Base-by-base conservation (phyloP, 2,888 invertebrate genomes). In the Hesperia comma region DNA sequence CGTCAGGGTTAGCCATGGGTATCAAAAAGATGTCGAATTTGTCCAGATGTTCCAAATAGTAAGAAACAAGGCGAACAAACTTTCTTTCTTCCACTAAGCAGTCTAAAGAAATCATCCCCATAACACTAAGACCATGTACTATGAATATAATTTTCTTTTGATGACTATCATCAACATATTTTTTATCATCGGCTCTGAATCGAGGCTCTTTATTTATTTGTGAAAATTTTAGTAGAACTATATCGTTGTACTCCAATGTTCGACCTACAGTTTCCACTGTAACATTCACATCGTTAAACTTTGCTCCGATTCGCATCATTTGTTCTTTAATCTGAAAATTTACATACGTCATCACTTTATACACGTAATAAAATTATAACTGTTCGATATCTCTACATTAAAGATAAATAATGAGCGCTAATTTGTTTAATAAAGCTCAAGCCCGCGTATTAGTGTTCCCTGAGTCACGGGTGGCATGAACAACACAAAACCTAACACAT, bases 1-100 rank as follows among this genome's bases (percentile, higher is more conserved):
- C 91, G 69, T 92, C 92, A 8, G 92, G 92, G 76, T 92, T 92
- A 0, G 86, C 90, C 76, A 91, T 70, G 0, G 92, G 91, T 68
- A 92, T 83, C 14, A 90, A 33, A 72, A 78, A 91, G 77, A 92
- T 87, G 64, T 92, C 90, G 63, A 90, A 92, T 54, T 84, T 81
- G 46, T 89, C 81, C 71, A 91, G 77, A 80, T 88, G 81, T 0
- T 69, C 67, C 1, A 84, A 70, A 70, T 91, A 91, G 70, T 79
- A 83, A 0, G 77, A 73, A 0, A 89, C 10, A 0, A 91, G 75
- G 19, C 67, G 67, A 57, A 58, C 67, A 2, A 88, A 80, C 1
- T 70, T n/a, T 0, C 43, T 1, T 1, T 55, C 15, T 0, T 60
- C 1, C 0, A 46, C 37, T 8, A 90, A 73, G 57, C 80, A 79